Evolutionary conservation across 2,113 vertebrate species (phyloP).

Genomic region (Anguilla rostrata): DNA sequence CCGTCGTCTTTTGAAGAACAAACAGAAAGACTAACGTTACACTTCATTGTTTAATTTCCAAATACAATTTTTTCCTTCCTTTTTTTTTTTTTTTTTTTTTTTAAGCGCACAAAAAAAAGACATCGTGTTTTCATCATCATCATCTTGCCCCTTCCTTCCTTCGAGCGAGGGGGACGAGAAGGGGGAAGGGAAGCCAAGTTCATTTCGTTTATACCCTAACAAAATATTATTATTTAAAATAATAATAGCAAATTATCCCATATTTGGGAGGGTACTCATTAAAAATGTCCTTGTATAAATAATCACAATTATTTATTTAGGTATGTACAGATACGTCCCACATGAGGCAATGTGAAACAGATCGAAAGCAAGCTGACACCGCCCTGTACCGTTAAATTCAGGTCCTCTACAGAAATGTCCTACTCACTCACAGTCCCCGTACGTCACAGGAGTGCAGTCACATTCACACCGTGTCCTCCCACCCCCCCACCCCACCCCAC

Average conservation of each 20-base stretch:
- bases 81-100: conserved; percentile 16
- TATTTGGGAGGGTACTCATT: conserved; percentile 45
- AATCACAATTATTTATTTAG: conserved; percentile 59
- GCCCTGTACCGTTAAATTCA: background rate
- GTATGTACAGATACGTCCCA: conserved; percentile 49
- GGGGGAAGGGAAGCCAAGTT: conserved; percentile 34
- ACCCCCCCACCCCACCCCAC: background rate
- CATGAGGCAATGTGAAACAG: background rate
- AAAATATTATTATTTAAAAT: conserved; percentile 63
- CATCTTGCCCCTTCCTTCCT: conserved; percentile 23
- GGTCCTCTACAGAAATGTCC: background rate
- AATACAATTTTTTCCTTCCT: conserved; percentile 50
- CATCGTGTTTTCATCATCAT: conserved; percentile 50
- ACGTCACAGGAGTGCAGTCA: background rate
- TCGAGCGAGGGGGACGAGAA: conserved; percentile 30
- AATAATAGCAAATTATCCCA: conserved; percentile 59
- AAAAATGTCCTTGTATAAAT: conserved; percentile 69
- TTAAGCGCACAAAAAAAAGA: conserved; percentile 46
- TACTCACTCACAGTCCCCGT: background rate
- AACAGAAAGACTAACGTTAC: conserved; percentile 51
- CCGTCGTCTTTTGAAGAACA: conserved; percentile 61
- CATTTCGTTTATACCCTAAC: conserved; percentile 58
- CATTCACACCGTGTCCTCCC: conserved; percentile 41
- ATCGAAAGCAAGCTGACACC: background rate
- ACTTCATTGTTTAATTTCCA: conserved; percentile 43